Evolutionary conservation across 2,888 invertebrate genomes (phyloP).

Genomic region (Drosophila monieri): DNA sequence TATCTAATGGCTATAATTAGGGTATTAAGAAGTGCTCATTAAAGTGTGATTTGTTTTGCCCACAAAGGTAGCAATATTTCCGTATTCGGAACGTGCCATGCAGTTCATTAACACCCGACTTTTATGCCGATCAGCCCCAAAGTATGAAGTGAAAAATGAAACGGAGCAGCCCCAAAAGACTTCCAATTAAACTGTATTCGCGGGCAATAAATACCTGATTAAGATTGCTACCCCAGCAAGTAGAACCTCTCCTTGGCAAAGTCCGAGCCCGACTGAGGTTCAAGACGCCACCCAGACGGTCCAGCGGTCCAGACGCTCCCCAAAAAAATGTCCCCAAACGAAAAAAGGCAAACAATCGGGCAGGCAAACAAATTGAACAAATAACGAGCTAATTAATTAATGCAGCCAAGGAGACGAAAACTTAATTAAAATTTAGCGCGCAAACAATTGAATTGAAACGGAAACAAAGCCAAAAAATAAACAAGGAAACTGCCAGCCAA

Average conservation of each 20-base stretch:
- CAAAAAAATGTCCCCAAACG: background rate
- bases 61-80: background rate
- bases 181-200: background rate
- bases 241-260: conserved; percentile 2
- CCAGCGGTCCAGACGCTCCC: background rate
- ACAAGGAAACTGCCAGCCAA: background rate
- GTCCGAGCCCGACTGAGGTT: conserved; percentile 25
- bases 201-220: background rate
- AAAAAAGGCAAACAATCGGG: conserved; percentile 23
- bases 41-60: background rate
- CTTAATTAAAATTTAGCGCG: conserved; percentile 33
- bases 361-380: conserved; percentile 43
- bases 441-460: conserved; percentile 40
- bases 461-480: conserved; percentile 21
- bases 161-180: background rate
- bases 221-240: background rate
- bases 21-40: background rate
- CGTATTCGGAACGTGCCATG: background rate
- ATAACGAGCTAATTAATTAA: conserved; percentile 43
- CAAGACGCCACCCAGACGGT: conserved; percentile 7
- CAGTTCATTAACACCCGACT: background rate
- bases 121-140: background rate
- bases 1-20: background rate
- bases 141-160: background rate
- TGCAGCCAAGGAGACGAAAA: conserved; percentile 34